Evolutionary conservation across 2,888 invertebrate species (phyloP).

Genomic region (Dascillus cervinus): DNA sequence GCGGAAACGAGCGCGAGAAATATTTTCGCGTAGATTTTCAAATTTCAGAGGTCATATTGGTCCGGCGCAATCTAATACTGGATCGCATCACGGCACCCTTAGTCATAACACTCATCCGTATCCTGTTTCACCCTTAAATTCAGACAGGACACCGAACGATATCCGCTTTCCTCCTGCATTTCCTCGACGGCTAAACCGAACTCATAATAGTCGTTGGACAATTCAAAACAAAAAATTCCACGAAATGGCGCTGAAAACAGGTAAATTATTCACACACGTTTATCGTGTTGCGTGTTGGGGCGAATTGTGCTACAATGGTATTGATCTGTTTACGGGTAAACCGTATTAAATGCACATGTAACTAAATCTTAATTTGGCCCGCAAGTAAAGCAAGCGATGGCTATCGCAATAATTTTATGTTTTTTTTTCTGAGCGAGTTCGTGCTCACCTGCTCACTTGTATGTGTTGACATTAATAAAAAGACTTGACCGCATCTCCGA

Average conservation of each 20-base stretch:
- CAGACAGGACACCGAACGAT: constrained; percentile 21
- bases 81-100: constrained; percentile 18
- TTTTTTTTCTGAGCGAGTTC: no score
- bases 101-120: constrained; percentile 15
- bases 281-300: constrained; percentile 15
- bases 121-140: constrained; percentile 20
- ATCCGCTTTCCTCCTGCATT: constrained; percentile 19
- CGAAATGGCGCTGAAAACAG: constrained; percentile 8
- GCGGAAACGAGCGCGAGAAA: constrained; percentile 10
- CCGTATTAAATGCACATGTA: not conserved
- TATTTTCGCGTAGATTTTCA: constrained; percentile 15
- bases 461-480: no score
- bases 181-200: constrained; percentile 15
- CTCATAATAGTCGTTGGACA: constrained; percentile 10
- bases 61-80: constrained; percentile 23
- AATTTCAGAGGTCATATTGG: constrained; percentile 21
- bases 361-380: not conserved
- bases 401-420: no score
- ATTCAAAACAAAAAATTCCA: not conserved
- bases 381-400: no score
- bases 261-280: constrained; percentile 17
- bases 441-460: no score
- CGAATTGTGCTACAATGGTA: constrained; percentile 13
- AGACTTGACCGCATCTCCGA: no score
- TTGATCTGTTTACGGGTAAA: constrained; percentile 13